Conservation (phyloP, 2,888 invertebrate genomes). For the Conomelus anceps region DNA sequence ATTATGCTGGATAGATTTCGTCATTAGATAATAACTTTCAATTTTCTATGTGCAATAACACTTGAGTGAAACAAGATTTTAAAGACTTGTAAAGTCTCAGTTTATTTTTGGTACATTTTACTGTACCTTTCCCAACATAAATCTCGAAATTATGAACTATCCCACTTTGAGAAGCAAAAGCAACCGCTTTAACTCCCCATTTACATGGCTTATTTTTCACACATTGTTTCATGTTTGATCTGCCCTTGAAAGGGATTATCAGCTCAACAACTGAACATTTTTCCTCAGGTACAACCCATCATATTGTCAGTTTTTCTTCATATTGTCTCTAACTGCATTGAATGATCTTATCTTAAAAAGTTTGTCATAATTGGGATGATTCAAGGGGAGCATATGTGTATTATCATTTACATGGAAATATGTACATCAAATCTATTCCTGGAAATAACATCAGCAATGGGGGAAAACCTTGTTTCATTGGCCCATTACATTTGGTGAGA, state of each 20-base stretch:
- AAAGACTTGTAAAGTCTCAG: too few relatives aligned
- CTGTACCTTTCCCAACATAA: constrained; percentile 34
- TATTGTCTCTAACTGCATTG: too few relatives aligned
- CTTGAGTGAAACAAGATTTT: too few relatives aligned
- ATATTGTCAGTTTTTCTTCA: too few relatives aligned
- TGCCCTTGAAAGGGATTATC: constrained; percentile 37
- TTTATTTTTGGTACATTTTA: constrained; percentile 3
- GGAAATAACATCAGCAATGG: constrained; percentile 34
- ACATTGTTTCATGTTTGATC: constrained; percentile 33
- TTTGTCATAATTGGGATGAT: constrained; percentile 30
- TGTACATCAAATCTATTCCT: constrained; percentile 32
- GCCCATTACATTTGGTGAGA: constrained; percentile 35
- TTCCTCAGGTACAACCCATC: constrained; percentile 35
- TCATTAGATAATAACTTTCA: constrained; percentile 23
- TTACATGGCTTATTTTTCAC: constrained; percentile 37
- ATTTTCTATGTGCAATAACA: too few relatives aligned
- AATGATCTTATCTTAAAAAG: constrained; percentile 34
- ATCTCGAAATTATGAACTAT: constrained; percentile 36
- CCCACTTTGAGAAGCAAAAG: constrained; percentile 35
- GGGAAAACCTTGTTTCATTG: constrained; percentile 29
- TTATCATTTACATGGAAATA: constrained; percentile 24
- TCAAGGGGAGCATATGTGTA: not conserved
- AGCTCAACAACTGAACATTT: constrained; percentile 34
- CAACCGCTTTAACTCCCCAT: constrained; percentile 38
- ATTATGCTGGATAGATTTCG: constrained; percentile 29